A percentile compares a stretch with the other conserved stretches of the same genome.
Evolutionary conservation across 2,888 invertebrate species (phyloP).

Genomic region (Brachyopa scutellaris): DNA sequence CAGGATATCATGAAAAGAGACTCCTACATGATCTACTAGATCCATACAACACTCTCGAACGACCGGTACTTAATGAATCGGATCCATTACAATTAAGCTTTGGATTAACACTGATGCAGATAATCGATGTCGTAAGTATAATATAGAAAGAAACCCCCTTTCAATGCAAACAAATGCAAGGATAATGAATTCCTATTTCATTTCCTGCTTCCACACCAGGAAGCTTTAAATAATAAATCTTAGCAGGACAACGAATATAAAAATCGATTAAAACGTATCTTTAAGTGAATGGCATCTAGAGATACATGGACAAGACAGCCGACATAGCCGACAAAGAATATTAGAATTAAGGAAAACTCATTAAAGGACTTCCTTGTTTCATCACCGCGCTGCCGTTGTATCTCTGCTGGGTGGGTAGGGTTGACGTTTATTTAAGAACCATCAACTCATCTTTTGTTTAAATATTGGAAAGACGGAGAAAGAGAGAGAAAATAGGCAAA

Average conservation of each 20-base stretch:
- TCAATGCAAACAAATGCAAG: slow-evolving; percentile 12
- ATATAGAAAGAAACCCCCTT: neutral
- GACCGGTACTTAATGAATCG: slow-evolving; percentile 97
- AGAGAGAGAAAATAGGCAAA: neutral
- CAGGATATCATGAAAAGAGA: slow-evolving; percentile 96
- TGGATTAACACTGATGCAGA: slow-evolving; percentile 98
- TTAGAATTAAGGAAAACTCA: slow-evolving; percentile 55
- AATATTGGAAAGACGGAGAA: slow-evolving; percentile 38
- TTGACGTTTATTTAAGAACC: slow-evolving; percentile 46
- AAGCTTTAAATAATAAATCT: slow-evolving; percentile 48
- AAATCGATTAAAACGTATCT: slow-evolving; percentile 54
- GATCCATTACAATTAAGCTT: slow-evolving; percentile 97
- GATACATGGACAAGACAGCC: neutral
- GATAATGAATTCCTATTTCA: slow-evolving; percentile 23
- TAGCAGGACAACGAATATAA: slow-evolving; percentile 9
- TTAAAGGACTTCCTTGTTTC: slow-evolving; percentile 55
- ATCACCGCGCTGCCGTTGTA: slow-evolving; percentile 12
- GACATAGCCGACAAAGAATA: slow-evolving; percentile 51
- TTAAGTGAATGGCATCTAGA: slow-evolving; percentile 45
- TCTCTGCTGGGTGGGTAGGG: slow-evolving; percentile 15
- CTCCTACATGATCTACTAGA: slow-evolving; percentile 95
- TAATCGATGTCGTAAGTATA: slow-evolving; percentile 96
- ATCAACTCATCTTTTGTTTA: slow-evolving; percentile 42
- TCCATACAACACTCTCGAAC: slow-evolving; percentile 96
- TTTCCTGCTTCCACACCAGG: slow-evolving; percentile 24